A percentile compares a stretch with the other conserved stretches of the same genome.
These are phyloP conservation scores for Ophioderma brevispina DNA, from an alignment of 35 echinoderm and acorn worm genomes.

Conservation along the genomic window DNA sequence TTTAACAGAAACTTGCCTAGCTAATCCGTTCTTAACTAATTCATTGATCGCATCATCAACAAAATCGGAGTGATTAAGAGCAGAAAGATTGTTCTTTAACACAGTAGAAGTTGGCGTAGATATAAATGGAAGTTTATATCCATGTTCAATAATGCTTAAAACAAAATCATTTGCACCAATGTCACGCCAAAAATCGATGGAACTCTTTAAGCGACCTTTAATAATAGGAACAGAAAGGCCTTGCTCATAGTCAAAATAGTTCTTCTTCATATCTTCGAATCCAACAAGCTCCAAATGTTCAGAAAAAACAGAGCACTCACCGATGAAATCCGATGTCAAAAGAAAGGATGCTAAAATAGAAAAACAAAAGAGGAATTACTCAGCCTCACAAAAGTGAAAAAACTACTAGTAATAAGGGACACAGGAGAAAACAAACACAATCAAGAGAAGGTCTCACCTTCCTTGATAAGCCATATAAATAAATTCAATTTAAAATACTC, in stretches of 20 bases:
- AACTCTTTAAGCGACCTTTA: slow-evolving; percentile 24
- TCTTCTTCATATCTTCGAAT: background rate
- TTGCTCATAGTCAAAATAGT: slow-evolving; percentile 43
- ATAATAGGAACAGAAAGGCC: slow-evolving; percentile 17
- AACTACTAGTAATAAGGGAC: too few species aligned
- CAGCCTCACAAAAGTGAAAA: too few species aligned
- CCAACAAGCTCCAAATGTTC: too few species aligned
- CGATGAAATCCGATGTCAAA: too few species aligned
- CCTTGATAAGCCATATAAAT: too few species aligned
- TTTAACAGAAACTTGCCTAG: background rate
- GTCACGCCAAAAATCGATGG: slow-evolving; percentile 9
- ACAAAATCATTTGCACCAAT: slow-evolving; percentile 17
- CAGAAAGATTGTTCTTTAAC: slow-evolving; percentile 28
- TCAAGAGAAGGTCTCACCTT: too few species aligned
- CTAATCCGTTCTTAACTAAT: background rate
- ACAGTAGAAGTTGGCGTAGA: background rate
- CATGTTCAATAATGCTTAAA: slow-evolving; percentile 4
- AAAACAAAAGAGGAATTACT: too few species aligned
- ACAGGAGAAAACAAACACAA: too few species aligned
- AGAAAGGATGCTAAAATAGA: too few species aligned
- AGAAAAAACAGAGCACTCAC: too few species aligned
- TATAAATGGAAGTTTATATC: slow-evolving; percentile 35
- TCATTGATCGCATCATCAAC: slow-evolving; percentile 15
- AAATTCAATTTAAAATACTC: too few species aligned
- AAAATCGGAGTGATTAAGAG: slow-evolving; percentile 27